Evolutionary conservation across 2,113 vertebrate genomes (phyloP).

Genomic region (Tinamus guttatus): DNA sequence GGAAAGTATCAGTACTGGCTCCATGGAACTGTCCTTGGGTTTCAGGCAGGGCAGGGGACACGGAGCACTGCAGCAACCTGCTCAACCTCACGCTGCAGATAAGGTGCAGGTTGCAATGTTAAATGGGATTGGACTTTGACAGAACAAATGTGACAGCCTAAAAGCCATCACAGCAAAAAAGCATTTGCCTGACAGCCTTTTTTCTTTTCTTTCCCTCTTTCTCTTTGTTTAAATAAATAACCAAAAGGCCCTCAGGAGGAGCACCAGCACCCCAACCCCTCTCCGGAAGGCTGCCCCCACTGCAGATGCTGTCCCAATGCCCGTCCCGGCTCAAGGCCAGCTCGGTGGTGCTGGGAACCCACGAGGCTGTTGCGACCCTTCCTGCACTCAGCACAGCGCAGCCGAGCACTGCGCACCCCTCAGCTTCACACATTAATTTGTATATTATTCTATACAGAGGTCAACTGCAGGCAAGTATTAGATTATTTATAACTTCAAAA

Average conservation of each 20-base stretch:
- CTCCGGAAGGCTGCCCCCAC: background rate
- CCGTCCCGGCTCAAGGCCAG: background rate
- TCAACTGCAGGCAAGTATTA: constrained; percentile 77
- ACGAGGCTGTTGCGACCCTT: background rate
- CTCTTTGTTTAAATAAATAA: background rate
- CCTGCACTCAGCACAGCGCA: background rate
- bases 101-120: background rate
- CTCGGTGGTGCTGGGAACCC: background rate
- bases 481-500: constrained; percentile 92
- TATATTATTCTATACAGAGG: constrained; percentile 71
- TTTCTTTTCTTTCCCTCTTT: background rate
- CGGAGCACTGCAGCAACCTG: background rate
- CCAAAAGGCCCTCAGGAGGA: background rate
- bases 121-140: background rate
- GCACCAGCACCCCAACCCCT: background rate
- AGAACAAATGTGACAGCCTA: constrained; percentile 16
- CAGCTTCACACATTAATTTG: constrained; percentile 60
- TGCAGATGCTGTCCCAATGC: background rate
- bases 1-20: background rate
- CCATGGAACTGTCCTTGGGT: background rate
- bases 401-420: background rate
- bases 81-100: background rate
- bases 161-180: constrained; percentile 24
- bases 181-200: background rate
- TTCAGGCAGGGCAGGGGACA: background rate